These are phyloP conservation scores for Ictalurus punctatus DNA, from an alignment of 2,113 vertebrate species.

Conservation along the genomic window DNA sequence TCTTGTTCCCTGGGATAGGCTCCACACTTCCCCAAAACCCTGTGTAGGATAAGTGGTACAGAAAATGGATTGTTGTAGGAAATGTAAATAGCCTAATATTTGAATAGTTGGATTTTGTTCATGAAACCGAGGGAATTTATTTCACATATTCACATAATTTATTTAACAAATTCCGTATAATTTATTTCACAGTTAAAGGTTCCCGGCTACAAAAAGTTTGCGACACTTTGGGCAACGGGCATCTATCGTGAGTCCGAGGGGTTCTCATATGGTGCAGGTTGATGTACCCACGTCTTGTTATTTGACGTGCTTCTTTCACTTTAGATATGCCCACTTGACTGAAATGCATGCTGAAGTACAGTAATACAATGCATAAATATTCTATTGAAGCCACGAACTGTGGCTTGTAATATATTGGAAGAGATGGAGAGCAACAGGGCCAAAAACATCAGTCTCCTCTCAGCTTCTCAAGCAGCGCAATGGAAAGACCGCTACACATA, in stretches of 20 bases:
- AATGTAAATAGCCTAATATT: no score
- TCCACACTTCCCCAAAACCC: no score
- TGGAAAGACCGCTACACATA: slow-evolving; percentile 33
- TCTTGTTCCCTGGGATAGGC: no score
- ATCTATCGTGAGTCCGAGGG: background rate
- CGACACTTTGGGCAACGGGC: no score
- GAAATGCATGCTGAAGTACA: background rate
- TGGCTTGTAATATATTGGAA: slow-evolving; percentile 21
- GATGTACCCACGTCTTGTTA: background rate
- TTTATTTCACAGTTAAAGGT: no score
- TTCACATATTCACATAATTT: no score
- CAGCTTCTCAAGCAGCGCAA: slow-evolving; percentile 26
- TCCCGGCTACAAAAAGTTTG: no score
- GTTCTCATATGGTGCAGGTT: background rate
- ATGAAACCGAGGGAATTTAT: no score
- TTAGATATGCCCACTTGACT: background rate
- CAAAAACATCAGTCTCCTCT: background rate
- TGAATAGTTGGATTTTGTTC: no score
- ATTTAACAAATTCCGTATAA: no score
- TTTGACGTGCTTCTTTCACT: background rate
- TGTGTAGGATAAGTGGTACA: no score
- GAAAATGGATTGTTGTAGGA: no score
- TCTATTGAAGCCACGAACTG: background rate
- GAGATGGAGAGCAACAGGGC: slow-evolving; percentile 45
- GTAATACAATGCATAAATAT: slow-evolving; percentile 22